These are phyloP conservation scores for Chymomyza fuscimana DNA, from an alignment of 2,888 invertebrate species.

Conservation along the genomic window DNA sequence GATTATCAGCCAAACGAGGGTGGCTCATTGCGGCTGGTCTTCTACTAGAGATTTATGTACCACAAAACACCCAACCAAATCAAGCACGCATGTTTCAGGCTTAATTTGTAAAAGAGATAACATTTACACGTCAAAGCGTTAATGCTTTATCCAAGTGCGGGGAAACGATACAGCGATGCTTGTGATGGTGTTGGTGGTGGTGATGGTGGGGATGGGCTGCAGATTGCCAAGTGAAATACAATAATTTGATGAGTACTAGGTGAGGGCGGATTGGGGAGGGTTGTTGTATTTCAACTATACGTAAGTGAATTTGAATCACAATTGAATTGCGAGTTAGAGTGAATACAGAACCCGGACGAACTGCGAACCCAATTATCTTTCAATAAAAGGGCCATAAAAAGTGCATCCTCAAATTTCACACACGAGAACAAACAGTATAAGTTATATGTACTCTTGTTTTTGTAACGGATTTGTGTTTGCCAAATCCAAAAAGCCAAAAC, in stretches of 20 bases:
- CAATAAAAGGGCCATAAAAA: slow-evolving; percentile 75
- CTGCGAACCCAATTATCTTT: slow-evolving; percentile 77
- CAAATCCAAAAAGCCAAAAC: slow-evolving; percentile 75
- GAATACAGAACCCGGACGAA: slow-evolving; percentile 33
- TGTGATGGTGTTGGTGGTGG: neutral
- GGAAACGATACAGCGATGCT: neutral
- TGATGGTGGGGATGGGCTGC: slow-evolving; percentile 14
- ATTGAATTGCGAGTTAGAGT: slow-evolving; percentile 66
- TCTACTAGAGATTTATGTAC: neutral
- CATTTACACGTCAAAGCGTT: slow-evolving; percentile 67
- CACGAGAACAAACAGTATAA: slow-evolving; percentile 38
- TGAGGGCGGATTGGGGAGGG: neutral
- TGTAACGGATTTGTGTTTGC: slow-evolving; percentile 72
- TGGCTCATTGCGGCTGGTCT: neutral
- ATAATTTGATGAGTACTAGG: slow-evolving; percentile 43
- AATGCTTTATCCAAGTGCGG: slow-evolving; percentile 8
- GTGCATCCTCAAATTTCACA: slow-evolving; percentile 77
- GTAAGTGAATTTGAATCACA: slow-evolving; percentile 75
- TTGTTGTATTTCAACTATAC: slow-evolving; percentile 24
- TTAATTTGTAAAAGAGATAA: slow-evolving; percentile 70
- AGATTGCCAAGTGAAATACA: slow-evolving; percentile 58
- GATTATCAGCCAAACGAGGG: slow-evolving; percentile 1
- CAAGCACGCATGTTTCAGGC: slow-evolving; percentile 22
- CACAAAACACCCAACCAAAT: slow-evolving; percentile 14
- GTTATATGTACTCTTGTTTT: slow-evolving; percentile 43